Conservation (phyloP, 2,113 vertebrate genomes). For the Lanius ludovicianus region DNA sequence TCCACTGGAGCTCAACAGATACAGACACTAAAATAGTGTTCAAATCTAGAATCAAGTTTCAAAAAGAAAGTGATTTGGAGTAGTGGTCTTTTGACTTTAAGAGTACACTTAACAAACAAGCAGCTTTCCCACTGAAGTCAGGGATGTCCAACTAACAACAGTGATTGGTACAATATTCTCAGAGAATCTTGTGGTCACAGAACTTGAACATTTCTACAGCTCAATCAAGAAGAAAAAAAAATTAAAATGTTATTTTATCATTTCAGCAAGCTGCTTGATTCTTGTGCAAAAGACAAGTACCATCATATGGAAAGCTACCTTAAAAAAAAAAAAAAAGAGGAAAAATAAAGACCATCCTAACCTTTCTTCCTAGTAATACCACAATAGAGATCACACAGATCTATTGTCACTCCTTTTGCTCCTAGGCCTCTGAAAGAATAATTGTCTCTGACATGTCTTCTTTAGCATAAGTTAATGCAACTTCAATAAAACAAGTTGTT, state of each 20-base stretch:
- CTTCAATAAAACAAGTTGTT: slow-evolving; percentile 40
- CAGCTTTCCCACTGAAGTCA: background rate
- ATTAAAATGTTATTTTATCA: background rate
- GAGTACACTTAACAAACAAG: background rate
- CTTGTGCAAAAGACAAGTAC: slow-evolving; percentile 9
- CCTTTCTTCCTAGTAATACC: background rate
- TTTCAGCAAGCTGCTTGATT: background rate
- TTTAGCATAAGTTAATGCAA: slow-evolving; percentile 59
- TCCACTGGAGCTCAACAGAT: background rate
- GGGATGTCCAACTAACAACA: background rate
- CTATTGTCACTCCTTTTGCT: slow-evolving; percentile 27
- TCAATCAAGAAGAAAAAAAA: background rate
- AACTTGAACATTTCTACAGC: background rate
- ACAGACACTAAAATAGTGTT: background rate
- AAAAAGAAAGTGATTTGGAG: background rate
- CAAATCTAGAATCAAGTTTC: background rate
- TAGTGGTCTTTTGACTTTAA: slow-evolving; percentile 11
- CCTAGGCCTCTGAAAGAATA: background rate
- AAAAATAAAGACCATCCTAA: background rate
- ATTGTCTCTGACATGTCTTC: slow-evolving; percentile 35
- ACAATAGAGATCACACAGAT: slow-evolving; percentile 12
- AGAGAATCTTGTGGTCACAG: background rate
- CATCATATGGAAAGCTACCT: background rate
- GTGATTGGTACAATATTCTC: background rate
- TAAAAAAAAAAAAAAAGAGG: background rate